phyloP scores from a whole-genome alignment of 2,797 vertebrate species.

The Aphelocoma californica region DNA sequence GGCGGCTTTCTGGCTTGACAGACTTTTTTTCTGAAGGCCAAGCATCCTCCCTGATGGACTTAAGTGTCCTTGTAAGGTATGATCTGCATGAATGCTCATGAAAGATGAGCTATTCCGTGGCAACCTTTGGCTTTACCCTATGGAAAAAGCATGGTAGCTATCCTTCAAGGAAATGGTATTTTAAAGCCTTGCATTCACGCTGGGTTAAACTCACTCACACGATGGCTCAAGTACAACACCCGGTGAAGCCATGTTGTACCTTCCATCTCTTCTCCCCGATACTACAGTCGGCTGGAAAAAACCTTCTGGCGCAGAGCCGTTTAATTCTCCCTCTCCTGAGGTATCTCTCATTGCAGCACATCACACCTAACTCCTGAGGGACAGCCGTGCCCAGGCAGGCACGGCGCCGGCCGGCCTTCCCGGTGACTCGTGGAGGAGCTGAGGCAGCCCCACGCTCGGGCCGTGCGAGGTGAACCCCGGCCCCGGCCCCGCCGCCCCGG shows the following conservation, averaged over 20 bases:
- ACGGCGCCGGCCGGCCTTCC: rapidly evolving
- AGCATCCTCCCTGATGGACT: not conserved
- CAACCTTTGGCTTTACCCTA: not conserved
- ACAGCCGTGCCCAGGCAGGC: not conserved
- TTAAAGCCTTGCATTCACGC: not conserved
- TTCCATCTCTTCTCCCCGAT: not conserved
- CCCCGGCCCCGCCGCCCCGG: too few relatives aligned
- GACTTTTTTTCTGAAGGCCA: not conserved
- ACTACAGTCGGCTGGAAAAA: rapidly evolving
- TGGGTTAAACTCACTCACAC: not conserved
- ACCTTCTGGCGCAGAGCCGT: not conserved
- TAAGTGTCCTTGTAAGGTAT: rapidly evolving
- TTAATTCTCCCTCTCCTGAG: not conserved
- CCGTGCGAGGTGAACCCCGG: not conserved
- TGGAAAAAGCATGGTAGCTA: rapidly evolving
- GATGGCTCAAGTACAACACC: not conserved
- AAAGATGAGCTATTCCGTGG: not conserved
- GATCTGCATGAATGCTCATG: rapidly evolving
- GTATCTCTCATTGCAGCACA: rapidly evolving
- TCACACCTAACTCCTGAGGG: not conserved
- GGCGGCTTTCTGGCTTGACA: not conserved
- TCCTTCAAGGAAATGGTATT: not conserved
- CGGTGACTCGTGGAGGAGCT: rapidly evolving
- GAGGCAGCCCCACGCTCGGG: not conserved
- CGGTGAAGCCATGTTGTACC: not conserved